Percentiles rank a stretch among this genome's conserved stretches.
These are phyloP conservation scores for Mastomys natalensis DNA, from an alignment of 2,113 vertebrate species.

Conservation along the genomic window DNA sequence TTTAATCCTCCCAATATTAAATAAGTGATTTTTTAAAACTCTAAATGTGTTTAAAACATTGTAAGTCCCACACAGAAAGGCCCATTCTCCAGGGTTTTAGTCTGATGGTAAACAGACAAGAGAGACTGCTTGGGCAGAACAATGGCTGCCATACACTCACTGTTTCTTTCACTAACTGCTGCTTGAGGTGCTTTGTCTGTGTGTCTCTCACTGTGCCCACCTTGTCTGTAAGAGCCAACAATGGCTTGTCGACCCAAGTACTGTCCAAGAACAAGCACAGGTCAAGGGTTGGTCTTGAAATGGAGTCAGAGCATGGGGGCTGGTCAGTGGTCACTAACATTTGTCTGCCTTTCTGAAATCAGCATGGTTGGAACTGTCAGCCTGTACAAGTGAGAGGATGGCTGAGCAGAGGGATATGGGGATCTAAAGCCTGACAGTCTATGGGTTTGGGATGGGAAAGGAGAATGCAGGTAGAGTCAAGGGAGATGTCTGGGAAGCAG, in stretches of 20 bases:
- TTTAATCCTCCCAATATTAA: neutral
- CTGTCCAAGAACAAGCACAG: neutral
- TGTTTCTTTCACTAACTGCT: neutral
- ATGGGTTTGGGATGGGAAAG: neutral
- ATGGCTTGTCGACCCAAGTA: neutral
- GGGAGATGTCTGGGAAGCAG: neutral
- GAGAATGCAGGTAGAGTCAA: neutral
- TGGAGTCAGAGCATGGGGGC: neutral
- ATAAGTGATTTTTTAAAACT: neutral
- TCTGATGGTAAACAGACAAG: neutral
- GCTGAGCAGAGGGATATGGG: accelerated
- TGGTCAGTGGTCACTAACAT: no score
- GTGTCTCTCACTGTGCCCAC: neutral
- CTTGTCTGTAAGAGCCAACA: neutral
- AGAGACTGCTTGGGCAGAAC: neutral
- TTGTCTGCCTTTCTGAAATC: neutral
- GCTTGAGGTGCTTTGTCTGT: neutral
- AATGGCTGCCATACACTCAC: neutral
- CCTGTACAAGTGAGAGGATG: neutral
- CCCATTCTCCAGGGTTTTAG: neutral
- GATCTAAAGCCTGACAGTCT: neutral
- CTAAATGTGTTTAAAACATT: conserved; percentile 20
- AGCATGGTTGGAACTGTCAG: neutral
- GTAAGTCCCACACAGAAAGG: conserved; percentile 7
- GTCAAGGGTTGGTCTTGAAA: neutral